Evolutionary conservation across 1,140 invertebrate genomes (phyloP).

Genomic region (Pseudoatta argentina): DNA sequence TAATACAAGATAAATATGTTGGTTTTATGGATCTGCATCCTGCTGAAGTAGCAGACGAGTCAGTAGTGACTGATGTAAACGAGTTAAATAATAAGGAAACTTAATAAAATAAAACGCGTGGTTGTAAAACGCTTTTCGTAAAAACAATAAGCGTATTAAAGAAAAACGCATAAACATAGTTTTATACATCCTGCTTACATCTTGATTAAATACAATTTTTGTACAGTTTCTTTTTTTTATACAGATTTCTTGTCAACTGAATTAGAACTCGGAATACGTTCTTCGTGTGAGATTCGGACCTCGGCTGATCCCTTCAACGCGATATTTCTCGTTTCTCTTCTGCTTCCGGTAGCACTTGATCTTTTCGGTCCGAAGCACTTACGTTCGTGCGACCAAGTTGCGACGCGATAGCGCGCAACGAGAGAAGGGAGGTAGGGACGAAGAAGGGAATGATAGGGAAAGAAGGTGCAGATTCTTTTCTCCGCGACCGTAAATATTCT

Average conservation of each 20-base stretch:
- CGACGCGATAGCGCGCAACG: conserved; percentile 29
- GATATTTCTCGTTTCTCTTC: conserved; percentile 27
- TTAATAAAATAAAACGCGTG: conserved; percentile 21
- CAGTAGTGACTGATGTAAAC: not conserved
- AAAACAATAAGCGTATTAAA: not conserved
- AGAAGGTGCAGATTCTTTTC: conserved; percentile 30
- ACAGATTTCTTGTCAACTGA: conserved; percentile 13
- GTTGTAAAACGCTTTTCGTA: not conserved
- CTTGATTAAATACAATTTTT: conserved; percentile 41
- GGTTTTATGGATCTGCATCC: not conserved
- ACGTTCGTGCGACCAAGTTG: conserved; percentile 37
- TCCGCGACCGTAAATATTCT: conserved; percentile 32
- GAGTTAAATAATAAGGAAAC: not conserved
- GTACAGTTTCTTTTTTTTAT: conserved; percentile 17
- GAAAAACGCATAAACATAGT: conserved; percentile 18
- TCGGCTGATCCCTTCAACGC: conserved; percentile 2
- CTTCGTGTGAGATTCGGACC: conserved; percentile 2
- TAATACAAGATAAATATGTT: not conserved
- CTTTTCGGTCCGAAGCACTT: conserved; percentile 31
- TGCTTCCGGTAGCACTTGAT: conserved; percentile 24
- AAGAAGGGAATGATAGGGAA: not conserved
- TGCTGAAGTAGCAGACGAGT: not conserved
- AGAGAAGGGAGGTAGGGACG: not conserved
- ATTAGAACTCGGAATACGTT: not conserved
- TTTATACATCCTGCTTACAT: conserved; percentile 19